Base-by-base conservation (phyloP, 23 tunicate species). In the Halocynthia aurantium region DNA sequence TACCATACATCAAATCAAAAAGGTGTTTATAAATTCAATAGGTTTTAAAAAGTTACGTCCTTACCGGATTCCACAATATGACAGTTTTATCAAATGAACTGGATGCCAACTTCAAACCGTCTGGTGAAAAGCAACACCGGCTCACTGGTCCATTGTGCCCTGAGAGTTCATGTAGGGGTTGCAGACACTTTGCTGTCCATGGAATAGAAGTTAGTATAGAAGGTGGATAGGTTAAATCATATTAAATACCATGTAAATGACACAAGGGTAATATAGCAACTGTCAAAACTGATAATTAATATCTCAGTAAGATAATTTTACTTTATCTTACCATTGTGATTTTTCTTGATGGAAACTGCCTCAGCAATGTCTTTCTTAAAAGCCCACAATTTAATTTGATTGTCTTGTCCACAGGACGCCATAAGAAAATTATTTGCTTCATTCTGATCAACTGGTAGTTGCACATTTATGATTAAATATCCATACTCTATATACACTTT, bases 371-470 rank as follows among this genome's bases (percentile, higher is more conserved):
- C 55, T 67, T 61, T 19, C 52, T 80, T 76, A 62, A 92, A 86
- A 21, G 86, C 62, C 98, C 98, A 92, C 52, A 92, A 49, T 60
- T 92, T 92, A 51, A 78, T 68, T 51, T 82, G 82, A 72, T 83
- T 86, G 75, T 92, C 98, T 15, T 86, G 92, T 1, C 98, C 98
- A 67, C 81, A 86, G 7, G 98, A 83, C 2, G 98, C 98, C 82
- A 92, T 74, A 1, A 92, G 69, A 71, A 58, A 89, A 62, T 78
- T 51, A 52, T 83, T 81, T 8, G 77, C 52, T 7, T 75, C 58
- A 8, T 81, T 70, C 15, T 51, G 70, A 61, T 66, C 88, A 84
- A 8, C 61, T 70, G 73, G 53, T 61, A 7, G 70, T 7, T 18
- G 52, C 63, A 12, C 22, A 53, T 55, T 7, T 56, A 12, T 57